A percentile compares a stretch with the other conserved stretches of the same genome.
These are phyloP conservation scores for Torymus aiolomorphi DNA, from an alignment of 2,888 invertebrate species.

Conservation along the genomic window DNA sequence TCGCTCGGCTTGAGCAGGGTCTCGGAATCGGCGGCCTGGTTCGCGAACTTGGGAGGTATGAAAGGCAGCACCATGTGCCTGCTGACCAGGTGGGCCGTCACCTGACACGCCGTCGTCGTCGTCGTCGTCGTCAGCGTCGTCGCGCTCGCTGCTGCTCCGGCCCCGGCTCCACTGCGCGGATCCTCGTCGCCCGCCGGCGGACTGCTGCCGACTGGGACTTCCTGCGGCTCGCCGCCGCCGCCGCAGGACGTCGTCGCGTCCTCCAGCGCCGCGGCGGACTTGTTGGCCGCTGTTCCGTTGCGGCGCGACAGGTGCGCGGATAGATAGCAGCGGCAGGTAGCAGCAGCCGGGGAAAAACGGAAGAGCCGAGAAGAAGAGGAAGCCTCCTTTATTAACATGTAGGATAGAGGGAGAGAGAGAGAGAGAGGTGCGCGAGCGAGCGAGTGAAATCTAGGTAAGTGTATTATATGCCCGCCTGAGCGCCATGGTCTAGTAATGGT, in stretches of 20 bases:
- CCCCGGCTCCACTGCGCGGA: neutral
- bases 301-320: slow-evolving; percentile 16
- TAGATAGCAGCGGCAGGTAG: neutral
- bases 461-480: slow-evolving; percentile 74
- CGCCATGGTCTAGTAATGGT: slow-evolving; percentile 74
- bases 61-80: slow-evolving; percentile 92
- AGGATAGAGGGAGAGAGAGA: neutral
- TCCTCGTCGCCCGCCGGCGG: slow-evolving; percentile 69
- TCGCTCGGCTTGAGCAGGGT: slow-evolving; percentile 94
- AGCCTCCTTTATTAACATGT: slow-evolving; percentile 19
- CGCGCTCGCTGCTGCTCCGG: neutral
- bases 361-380: neutral
- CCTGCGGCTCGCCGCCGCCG: slow-evolving; percentile 57
- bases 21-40: slow-evolving; percentile 83
- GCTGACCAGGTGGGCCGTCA: slow-evolving; percentile 82
- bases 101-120: slow-evolving; percentile 66
- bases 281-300: slow-evolving; percentile 74
- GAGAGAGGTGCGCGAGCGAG: slow-evolving; percentile 32
- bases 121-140: slow-evolving; percentile 29
- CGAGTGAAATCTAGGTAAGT: slow-evolving; percentile 76
- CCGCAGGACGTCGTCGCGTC: slow-evolving; percentile 64
- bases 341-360: slow-evolving; percentile 48
- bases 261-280: slow-evolving; percentile 65
- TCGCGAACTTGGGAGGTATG: slow-evolving; percentile 93
- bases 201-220: slow-evolving; percentile 66